Conservation (phyloP, 2,888 invertebrate species). For the Archips xylosteana region DNA sequence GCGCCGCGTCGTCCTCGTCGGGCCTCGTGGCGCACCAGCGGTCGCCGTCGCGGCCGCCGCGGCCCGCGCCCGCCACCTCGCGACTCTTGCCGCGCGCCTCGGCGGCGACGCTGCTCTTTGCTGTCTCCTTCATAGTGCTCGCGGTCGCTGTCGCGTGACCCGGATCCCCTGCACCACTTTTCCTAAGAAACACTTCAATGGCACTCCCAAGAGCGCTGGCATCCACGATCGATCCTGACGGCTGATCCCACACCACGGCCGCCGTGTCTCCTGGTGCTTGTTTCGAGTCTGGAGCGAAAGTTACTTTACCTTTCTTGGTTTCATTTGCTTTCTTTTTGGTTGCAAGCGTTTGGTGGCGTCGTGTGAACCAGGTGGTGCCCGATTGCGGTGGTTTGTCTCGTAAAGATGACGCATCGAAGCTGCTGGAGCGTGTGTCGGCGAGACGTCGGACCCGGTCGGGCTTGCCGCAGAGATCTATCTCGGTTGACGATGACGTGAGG, state of each 20-base stretch:
- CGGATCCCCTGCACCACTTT: slow-evolving; percentile 82
- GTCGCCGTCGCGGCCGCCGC: slow-evolving; percentile 66
- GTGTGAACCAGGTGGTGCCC: slow-evolving; percentile 91
- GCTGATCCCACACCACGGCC: slow-evolving; percentile 90
- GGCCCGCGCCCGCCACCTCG: slow-evolving; percentile 68
- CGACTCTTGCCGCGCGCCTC: slow-evolving; percentile 71
- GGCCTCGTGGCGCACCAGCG: slow-evolving; percentile 88
- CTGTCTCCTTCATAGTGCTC: slow-evolving; percentile 59
- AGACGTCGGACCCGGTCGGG: slow-evolving; percentile 86
- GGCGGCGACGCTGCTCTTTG: slow-evolving; percentile 53
- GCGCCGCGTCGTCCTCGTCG: slow-evolving; percentile 89
- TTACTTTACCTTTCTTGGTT: slow-evolving; percentile 81
- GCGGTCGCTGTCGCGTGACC: slow-evolving; percentile 64
- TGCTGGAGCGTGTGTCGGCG: slow-evolving; percentile 92
- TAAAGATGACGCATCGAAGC: slow-evolving; percentile 92
- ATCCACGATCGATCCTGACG: slow-evolving; percentile 92
- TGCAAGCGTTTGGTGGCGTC: slow-evolving; percentile 91
- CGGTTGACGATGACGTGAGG: slow-evolving; percentile 92
- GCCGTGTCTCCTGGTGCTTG: slow-evolving; percentile 84
- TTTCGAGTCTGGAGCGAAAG: slow-evolving; percentile 87
- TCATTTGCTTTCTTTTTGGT: slow-evolving; percentile 85
- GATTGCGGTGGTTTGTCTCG: slow-evolving; percentile 76
- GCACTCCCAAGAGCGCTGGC: slow-evolving; percentile 93
- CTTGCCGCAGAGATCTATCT: slow-evolving; percentile 89
- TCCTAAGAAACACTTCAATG: slow-evolving; percentile 92